Conservation (phyloP, 2,797 vertebrate species). For the Gallirallus australis region DNA sequence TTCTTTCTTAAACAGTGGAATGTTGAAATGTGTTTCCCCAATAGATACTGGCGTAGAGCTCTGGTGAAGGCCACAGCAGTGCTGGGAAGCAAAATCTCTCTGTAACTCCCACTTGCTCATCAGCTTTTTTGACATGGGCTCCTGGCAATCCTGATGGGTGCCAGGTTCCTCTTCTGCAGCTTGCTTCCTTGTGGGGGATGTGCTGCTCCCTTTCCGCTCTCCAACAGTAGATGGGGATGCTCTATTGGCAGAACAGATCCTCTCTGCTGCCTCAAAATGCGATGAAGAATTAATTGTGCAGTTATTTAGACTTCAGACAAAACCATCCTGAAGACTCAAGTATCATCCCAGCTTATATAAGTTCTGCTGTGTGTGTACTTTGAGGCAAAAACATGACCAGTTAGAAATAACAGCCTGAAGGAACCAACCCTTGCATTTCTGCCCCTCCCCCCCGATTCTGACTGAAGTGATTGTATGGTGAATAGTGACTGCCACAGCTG, state of each 20-base stretch:
- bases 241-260: background rate
- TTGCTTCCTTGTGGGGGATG: background rate
- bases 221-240: constrained; percentile 30
- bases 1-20: accelerated
- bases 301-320: background rate
- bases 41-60: background rate
- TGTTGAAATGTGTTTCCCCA: background rate
- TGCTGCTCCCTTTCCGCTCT: background rate
- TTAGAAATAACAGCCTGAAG: background rate
- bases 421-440: background rate
- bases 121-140: background rate
- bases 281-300: background rate
- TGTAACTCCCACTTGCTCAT: accelerated
- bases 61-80: background rate
- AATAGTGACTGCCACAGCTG: background rate
- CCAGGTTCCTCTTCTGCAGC: background rate
- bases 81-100: background rate
- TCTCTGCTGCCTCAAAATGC: background rate
- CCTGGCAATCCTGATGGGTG: background rate
- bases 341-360: background rate
- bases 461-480: background rate
- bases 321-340: background rate
- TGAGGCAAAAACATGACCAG: background rate
- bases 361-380: background rate
- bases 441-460: background rate